These are phyloP conservation scores for Coregonus ussuriensis DNA, from an alignment of 2,797 vertebrate species.

Conservation along the genomic window DNA sequence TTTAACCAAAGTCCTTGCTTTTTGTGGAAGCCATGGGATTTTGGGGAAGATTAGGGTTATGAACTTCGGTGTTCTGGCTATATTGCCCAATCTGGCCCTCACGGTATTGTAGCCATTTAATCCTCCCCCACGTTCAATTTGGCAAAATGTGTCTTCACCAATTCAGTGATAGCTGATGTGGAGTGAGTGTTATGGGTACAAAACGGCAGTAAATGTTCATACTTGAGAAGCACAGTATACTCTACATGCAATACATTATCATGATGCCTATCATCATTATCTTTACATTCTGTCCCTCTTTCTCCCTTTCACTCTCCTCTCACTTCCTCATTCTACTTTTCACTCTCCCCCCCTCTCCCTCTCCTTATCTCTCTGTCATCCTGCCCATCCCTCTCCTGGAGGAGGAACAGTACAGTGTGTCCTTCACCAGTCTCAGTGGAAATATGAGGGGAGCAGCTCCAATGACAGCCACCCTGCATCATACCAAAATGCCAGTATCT, in stretches of 20 bases:
- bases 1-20: too few species aligned
- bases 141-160: neutral
- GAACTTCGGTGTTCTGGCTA: too few species aligned
- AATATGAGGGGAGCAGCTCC: conserved; percentile 46
- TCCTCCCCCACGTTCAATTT: neutral
- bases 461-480: conserved; percentile 50
- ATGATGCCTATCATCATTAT: conserved; percentile 35
- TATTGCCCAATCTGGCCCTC: too few species aligned
- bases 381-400: neutral
- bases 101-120: too few species aligned
- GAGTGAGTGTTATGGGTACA: neutral
- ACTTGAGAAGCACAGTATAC: neutral
- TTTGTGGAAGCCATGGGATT: neutral
- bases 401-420: conserved; percentile 49
- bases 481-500: conserved; percentile 29
- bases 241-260: neutral
- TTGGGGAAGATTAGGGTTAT: too few species aligned
- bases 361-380: conserved; percentile 5
- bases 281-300: neutral
- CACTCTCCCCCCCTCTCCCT: conserved; percentile 9
- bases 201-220: neutral
- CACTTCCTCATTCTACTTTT: neutral
- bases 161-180: neutral
- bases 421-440: conserved; percentile 42
- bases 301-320: neutral